A percentile compares a stretch with the other conserved stretches of the same genome.
These are phyloP conservation scores for Lasiommata megera DNA, from an alignment of 2,888 invertebrate genomes.

Conservation along the genomic window DNA sequence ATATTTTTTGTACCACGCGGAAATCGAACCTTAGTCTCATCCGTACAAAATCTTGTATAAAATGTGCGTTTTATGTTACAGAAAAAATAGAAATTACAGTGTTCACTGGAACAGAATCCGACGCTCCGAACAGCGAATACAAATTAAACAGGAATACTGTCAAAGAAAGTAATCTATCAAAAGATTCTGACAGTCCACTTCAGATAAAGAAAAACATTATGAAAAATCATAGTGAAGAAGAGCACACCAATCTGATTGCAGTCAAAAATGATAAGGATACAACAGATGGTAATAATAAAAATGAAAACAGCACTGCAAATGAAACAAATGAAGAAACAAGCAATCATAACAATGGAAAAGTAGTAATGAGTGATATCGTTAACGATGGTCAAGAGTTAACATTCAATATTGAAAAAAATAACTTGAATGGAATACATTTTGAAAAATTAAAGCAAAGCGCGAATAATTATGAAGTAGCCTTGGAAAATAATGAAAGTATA, in stretches of 20 bases:
- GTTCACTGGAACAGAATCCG: neutral
- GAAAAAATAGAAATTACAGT: constrained; percentile 4
- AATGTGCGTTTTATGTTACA: neutral
- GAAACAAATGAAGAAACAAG: neutral
- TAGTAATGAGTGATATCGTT: neutral
- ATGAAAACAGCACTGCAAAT: neutral
- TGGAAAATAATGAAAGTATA: neutral
- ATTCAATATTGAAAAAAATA: neutral
- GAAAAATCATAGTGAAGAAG: no score
- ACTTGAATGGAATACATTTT: neutral
- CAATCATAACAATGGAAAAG: neutral
- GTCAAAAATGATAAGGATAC: no score
- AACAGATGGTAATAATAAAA: neutral
- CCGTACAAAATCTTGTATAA: no score
- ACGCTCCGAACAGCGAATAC: neutral
- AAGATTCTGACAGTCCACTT: neutral
- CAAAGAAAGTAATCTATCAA: neutral
- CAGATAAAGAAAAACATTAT: neutral
- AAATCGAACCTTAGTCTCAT: no score
- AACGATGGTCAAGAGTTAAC: neutral
- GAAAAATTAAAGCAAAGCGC: no score
- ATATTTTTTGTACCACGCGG: no score
- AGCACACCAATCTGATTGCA: no score
- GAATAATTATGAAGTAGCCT: neutral
- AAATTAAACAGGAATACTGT: neutral